These are phyloP conservation scores for Thecophora atra DNA, from an alignment of 2,888 invertebrate species.

Conservation along the genomic window DNA sequence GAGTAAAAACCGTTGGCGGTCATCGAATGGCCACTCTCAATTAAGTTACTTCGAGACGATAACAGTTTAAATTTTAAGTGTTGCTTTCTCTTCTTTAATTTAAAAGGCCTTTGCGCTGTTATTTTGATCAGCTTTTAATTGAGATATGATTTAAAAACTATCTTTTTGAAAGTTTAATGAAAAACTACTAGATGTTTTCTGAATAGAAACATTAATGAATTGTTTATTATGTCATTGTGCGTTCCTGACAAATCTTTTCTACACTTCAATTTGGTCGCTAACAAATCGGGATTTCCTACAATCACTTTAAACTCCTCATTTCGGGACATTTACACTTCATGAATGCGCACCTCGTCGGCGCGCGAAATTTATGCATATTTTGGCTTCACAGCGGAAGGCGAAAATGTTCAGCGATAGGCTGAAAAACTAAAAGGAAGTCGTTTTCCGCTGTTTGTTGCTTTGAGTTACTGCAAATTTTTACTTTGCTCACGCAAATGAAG, in stretches of 20 bases:
- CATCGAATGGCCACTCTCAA: too few relatives aligned
- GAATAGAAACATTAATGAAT: too few relatives aligned
- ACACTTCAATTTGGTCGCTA: neutral
- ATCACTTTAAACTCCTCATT: conserved; percentile 24
- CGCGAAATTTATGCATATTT: neutral
- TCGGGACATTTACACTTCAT: conserved; percentile 30
- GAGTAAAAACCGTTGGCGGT: too few relatives aligned
- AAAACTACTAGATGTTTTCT: too few relatives aligned
- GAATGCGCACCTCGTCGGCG: neutral
- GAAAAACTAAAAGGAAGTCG: conserved; percentile 20
- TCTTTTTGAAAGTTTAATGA: too few relatives aligned
- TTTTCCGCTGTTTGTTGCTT: neutral
- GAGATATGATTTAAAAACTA: too few relatives aligned
- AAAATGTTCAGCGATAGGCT: conserved; percentile 20
- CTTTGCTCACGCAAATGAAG: conserved; percentile 22
- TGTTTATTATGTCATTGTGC: too few relatives aligned
- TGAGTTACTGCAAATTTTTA: conserved; percentile 13
- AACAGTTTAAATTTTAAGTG: too few relatives aligned
- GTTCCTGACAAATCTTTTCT: too few relatives aligned
- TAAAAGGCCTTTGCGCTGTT: neutral
- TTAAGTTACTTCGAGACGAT: too few relatives aligned
- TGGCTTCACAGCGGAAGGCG: neutral
- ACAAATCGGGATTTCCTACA: neutral
- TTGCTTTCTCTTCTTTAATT: too few relatives aligned
- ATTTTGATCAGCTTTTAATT: neutral